phyloP scores from a whole-genome alignment of 2,797 vertebrate genomes.

The Hypotaenidia okinawae region DNA sequence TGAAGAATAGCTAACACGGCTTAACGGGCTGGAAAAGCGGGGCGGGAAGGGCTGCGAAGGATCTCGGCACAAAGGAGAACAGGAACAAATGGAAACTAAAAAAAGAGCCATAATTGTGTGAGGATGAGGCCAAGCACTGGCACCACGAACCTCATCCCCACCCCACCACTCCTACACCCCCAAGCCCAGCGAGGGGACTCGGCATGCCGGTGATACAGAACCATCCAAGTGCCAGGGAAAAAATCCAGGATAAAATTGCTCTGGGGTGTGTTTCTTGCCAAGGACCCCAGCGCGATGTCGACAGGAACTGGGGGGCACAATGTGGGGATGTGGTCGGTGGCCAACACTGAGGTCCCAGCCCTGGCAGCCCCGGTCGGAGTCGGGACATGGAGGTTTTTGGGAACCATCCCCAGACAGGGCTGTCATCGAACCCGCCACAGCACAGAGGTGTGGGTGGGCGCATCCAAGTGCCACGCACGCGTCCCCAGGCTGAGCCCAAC shows the following conservation, averaged over 20 bases:
- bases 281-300: fast-evolving
- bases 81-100: not conserved
- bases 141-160: not conserved
- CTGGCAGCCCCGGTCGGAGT: not conserved
- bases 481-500: fast-evolving
- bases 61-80: conserved; percentile 39
- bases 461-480: fast-evolving
- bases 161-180: not conserved
- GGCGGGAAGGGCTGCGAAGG: conserved; percentile 46
- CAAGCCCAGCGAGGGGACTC: fast-evolving
- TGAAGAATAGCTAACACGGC: conserved; percentile 51
- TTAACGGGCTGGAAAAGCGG: conserved; percentile 63
- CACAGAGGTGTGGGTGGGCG: fast-evolving
- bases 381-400: not conserved
- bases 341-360: not conserved
- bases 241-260: not conserved
- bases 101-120: not conserved
- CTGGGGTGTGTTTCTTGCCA: fast-evolving
- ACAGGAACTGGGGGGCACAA: fast-evolving
- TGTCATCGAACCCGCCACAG: not conserved
- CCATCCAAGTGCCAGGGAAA: fast-evolving
- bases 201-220: fast-evolving
- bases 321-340: not conserved
- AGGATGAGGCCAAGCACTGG: fast-evolving
- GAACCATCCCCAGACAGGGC: not conserved